Conservation (phyloP, 2,888 invertebrate genomes). For the Conops quadrifasciatus region DNA sequence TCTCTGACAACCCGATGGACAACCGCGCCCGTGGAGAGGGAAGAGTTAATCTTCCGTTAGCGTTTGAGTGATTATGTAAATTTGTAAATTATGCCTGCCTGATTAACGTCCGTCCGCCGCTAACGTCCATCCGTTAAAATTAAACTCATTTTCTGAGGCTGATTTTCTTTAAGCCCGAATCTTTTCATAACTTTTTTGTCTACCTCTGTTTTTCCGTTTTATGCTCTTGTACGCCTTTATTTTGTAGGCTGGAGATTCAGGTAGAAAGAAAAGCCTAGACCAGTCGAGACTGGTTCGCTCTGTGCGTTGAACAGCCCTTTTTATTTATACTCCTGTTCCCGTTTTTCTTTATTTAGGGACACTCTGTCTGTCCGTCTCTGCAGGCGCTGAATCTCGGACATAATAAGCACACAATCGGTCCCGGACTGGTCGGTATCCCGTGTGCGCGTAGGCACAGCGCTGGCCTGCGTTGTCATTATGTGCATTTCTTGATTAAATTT, state of each 20-base stretch:
- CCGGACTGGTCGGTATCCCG: no score
- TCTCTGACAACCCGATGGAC: no score
- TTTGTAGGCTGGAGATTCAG: not conserved
- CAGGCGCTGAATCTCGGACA: not conserved
- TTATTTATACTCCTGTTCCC: not conserved
- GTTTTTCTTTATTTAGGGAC: not conserved
- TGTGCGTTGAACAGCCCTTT: not conserved
- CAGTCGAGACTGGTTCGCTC: not conserved
- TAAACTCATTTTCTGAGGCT: not conserved
- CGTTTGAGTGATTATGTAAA: conserved; percentile 5
- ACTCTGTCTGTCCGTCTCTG: no score
- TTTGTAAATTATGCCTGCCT: conserved; percentile 4
- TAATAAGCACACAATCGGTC: not conserved
- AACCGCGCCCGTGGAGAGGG: no score
- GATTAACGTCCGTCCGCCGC: not conserved
- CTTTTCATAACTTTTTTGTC: not conserved
- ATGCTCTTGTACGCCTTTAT: not conserved
- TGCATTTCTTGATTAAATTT: no score
- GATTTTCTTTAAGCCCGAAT: not conserved
- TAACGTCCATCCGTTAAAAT: conserved; percentile 5
- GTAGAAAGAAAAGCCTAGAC: not conserved
- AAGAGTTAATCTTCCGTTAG: not conserved
- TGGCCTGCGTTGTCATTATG: no score
- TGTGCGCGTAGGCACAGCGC: no score
- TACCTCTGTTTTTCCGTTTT: not conserved